phyloP scores from a whole-genome alignment of 2,888 invertebrate species.

The Drosophila anomelani region DNA sequence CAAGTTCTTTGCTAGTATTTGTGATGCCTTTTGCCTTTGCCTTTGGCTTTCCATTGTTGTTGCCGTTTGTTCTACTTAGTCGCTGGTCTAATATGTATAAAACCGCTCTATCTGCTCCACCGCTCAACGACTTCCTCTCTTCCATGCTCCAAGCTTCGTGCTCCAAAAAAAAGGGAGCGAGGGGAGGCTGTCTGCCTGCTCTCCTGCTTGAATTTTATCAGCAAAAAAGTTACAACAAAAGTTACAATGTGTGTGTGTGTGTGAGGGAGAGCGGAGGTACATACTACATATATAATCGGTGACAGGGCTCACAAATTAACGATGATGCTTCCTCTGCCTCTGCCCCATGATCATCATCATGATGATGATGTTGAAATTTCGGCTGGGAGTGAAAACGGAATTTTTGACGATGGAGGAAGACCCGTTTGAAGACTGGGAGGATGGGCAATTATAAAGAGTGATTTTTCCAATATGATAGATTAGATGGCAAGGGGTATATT shows the following conservation, averaged over 20 bases:
- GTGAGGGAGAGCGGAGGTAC: slow-evolving; percentile 20
- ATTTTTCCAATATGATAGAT: slow-evolving; percentile 16
- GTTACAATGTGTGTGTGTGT: background rate
- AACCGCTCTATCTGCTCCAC: slow-evolving; percentile 47
- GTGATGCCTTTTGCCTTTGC: slow-evolving; percentile 19
- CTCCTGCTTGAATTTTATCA: slow-evolving; percentile 47
- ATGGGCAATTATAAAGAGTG: slow-evolving; percentile 40
- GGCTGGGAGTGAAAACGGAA: slow-evolving; percentile 45
- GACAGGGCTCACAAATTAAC: slow-evolving; percentile 50
- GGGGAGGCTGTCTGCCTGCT: slow-evolving; percentile 38
- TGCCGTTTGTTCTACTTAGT: slow-evolving; percentile 73
- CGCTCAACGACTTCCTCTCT: slow-evolving; percentile 48
- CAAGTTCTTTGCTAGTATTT: slow-evolving; percentile 1
- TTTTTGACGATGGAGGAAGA: slow-evolving; percentile 26
- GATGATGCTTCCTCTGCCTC: slow-evolving; percentile 34
- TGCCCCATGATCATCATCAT: slow-evolving; percentile 10
- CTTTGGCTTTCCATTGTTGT: slow-evolving; percentile 56
- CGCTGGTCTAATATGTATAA: slow-evolving; percentile 59
- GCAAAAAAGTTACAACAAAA: slow-evolving; percentile 37
- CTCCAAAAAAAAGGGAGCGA: slow-evolving; percentile 8
- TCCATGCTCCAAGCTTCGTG: background rate
- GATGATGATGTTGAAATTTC: slow-evolving; percentile 45
- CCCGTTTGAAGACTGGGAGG: slow-evolving; percentile 24
- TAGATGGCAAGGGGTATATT: background rate
- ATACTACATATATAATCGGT: slow-evolving; percentile 28